Percentiles rank a stretch among this genome's conserved stretches.
Evolutionary conservation across 2,113 vertebrate genomes (phyloP).

Genomic region (Pagrus major): DNA sequence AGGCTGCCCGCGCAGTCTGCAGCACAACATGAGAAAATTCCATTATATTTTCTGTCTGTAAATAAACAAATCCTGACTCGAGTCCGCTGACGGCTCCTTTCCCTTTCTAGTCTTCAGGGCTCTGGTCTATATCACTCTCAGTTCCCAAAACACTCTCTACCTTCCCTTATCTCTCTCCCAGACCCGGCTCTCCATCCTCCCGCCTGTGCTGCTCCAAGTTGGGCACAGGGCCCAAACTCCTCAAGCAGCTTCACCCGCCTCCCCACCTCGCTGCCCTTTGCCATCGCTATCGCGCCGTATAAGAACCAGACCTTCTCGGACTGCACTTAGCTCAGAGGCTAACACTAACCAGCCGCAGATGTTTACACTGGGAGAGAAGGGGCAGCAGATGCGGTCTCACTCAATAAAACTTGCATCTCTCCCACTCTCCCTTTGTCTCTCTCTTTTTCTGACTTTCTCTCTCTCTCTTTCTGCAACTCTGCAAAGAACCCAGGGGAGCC

Average conservation of each 20-base stretch:
- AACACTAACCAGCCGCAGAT: conserved; percentile 88
- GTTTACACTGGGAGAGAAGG: conserved; percentile 82
- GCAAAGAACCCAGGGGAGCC: conserved; percentile 71
- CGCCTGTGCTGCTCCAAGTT: conserved; percentile 57
- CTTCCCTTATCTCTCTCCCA: conserved; percentile 85
- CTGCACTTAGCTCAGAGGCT: conserved; percentile 85
- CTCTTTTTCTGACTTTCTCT: conserved; percentile 57
- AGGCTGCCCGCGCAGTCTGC: conserved; percentile 21
- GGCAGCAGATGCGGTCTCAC: conserved; percentile 81
- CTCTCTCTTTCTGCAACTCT: conserved; percentile 66
- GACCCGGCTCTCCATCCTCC: conserved; percentile 77
- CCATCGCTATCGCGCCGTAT: conserved; percentile 81
- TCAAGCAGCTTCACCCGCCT: conserved; percentile 66
- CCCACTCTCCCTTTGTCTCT: conserved; percentile 76
- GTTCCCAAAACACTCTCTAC: conserved; percentile 87
- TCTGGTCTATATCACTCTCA: conserved; percentile 87
- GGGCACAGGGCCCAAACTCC: conserved; percentile 73
- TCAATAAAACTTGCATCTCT: conserved; percentile 84
- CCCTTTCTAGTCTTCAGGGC: conserved; percentile 62
- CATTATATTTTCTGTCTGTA: conserved; percentile 65
- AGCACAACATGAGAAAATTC: conserved; percentile 48
- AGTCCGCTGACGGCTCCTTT: conserved; percentile 62
- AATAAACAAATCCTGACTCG: conserved; percentile 68
- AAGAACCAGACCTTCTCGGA: conserved; percentile 82
- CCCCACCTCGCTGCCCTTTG: conserved; percentile 81